Conservation (phyloP, 1,140 invertebrate genomes). For the Neotoxoptera formosana region DNA sequence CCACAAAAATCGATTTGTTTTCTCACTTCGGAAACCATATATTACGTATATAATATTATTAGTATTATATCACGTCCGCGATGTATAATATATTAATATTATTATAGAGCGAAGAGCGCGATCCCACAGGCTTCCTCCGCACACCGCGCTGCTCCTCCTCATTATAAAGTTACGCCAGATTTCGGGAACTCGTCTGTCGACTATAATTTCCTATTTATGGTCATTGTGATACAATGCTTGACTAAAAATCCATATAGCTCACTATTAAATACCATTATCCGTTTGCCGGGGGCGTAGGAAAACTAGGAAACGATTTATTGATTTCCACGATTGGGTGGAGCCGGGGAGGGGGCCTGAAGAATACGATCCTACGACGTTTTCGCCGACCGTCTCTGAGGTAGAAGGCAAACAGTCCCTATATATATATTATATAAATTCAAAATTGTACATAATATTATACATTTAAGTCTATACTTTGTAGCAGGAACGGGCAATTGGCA, state of each 20-base stretch:
- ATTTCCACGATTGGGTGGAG: not conserved
- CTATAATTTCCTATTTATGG: not conserved
- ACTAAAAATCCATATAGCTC: not conserved
- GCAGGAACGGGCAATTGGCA: too few relatives aligned
- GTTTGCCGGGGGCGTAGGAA: not conserved
- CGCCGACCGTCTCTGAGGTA: too few relatives aligned
- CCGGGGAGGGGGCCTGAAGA: not conserved
- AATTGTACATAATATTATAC: too few relatives aligned
- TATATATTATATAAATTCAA: not conserved
- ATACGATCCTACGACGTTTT: not conserved
- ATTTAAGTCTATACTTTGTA: not conserved
- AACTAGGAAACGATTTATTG: not conserved
- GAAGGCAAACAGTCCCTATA: not conserved
- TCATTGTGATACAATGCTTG: not conserved
- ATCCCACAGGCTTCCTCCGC: not conserved
- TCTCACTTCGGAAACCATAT: not conserved
- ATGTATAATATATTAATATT: not conserved
- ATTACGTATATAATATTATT: not conserved
- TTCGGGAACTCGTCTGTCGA: not conserved
- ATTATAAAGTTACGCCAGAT: not conserved
- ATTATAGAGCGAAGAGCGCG: too few relatives aligned
- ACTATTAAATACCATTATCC: not conserved
- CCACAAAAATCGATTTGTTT: constrained; percentile 30
- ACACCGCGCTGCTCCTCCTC: not conserved
- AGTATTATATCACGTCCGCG: not conserved